Percentiles rank a stretch among this genome's conserved stretches.
These are phyloP conservation scores for Polydrusus pterygomalis DNA, from an alignment of 2,888 invertebrate species.

Conservation along the genomic window DNA sequence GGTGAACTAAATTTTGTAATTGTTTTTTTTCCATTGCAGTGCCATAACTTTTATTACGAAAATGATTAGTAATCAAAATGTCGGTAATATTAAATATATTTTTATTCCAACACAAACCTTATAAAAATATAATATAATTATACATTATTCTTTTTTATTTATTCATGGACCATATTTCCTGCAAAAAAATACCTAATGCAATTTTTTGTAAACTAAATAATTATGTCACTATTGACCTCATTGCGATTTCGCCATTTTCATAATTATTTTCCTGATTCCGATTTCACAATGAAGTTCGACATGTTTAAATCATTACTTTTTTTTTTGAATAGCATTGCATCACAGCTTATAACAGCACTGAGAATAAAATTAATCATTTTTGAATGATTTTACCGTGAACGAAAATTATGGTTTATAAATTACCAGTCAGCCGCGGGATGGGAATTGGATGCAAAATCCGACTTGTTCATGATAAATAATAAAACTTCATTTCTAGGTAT, in stretches of 20 bases:
- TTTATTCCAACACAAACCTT: no score
- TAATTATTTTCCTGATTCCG: not conserved
- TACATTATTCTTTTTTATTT: not conserved
- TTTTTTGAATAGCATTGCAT: not conserved
- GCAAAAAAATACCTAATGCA: not conserved
- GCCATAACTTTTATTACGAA: no score
- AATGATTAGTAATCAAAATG: no score
- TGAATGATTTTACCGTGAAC: constrained; percentile 1
- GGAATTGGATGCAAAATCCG: no score
- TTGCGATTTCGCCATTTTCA: constrained; percentile 7
- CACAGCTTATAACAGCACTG: not conserved
- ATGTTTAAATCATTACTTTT: not conserved
- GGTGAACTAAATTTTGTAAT: no score
- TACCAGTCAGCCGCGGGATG: no score
- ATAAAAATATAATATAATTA: not conserved
- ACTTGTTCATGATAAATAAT: no score
- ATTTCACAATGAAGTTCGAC: not conserved
- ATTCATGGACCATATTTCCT: constrained; percentile 1
- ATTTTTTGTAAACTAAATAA: not conserved
- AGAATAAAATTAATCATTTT: not conserved
- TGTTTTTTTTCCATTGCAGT: no score
- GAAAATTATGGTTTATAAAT: not conserved
- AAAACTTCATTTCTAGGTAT: no score
- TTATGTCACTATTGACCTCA: not conserved
- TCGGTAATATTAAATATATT: no score